These are phyloP conservation scores for Paramisgurnus dabryanus DNA, from an alignment of 2,113 vertebrate species.

Conservation along the genomic window DNA sequence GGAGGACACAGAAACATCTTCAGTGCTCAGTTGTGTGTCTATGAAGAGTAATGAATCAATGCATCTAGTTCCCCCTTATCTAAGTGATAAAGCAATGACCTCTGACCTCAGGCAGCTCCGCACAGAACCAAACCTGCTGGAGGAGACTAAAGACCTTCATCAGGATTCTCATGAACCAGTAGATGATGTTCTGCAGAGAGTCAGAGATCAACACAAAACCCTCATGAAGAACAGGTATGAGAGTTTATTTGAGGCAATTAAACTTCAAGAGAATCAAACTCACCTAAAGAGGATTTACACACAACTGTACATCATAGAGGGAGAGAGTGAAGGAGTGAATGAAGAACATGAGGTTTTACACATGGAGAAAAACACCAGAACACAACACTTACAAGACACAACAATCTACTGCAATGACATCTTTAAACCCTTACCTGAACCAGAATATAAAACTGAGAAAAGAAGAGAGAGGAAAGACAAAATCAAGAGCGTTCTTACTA, in stretches of 20 bases:
- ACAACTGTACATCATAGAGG: not conserved
- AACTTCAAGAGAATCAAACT: not conserved
- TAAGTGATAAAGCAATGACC: not conserved
- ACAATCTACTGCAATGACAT: not conserved
- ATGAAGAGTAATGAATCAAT: not conserved
- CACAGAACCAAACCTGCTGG: not conserved
- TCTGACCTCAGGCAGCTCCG: not conserved
- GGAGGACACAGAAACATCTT: not conserved
- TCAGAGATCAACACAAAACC: not conserved
- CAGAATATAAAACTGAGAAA: too few relatives aligned
- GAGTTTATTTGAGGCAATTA: not conserved
- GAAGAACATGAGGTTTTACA: conserved; percentile 1
- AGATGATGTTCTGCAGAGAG: not conserved
- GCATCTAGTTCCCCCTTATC: not conserved
- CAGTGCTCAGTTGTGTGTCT: not conserved
- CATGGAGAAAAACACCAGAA: not conserved
- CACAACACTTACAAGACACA: not conserved
- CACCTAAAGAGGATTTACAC: not conserved
- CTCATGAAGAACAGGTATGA: not conserved
- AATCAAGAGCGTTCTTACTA: not conserved
- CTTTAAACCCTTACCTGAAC: not conserved
- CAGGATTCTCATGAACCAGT: not conserved
- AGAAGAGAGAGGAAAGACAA: not conserved
- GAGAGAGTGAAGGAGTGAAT: conserved; percentile 1
- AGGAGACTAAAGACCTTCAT: not conserved